Base-by-base conservation (phyloP, 2,113 vertebrate genomes). In the Sapayoa aenigma region DNA sequence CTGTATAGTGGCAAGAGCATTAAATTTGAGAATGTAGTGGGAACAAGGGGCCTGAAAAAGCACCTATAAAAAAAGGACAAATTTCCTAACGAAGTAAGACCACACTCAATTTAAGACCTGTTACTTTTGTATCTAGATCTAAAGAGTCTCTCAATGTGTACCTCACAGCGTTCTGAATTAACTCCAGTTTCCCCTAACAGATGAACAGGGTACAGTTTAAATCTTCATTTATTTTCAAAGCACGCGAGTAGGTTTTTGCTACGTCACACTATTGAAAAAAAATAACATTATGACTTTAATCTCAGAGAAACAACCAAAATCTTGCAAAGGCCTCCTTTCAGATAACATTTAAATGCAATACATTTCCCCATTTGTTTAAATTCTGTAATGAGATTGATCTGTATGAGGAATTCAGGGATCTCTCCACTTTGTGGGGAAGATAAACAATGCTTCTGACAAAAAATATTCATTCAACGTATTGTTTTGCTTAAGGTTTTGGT, bases 401-500 rank as follows among this genome's bases (percentile, higher is more conserved):
- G 68, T 25, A 53, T 47, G 33, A 52, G 31, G 44, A 87, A 91
- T 87, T 81, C 53, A 23, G 80, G 56, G 80, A 89, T 73, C 28
- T 65, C 37, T 94, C 60, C 39, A 46, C 63, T 90, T 94, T 35
- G 15, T 28, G 31, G 10, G 37, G 14, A 94, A 85, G 75, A 84
- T 96, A 97, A 98, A 97, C 98, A 98, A 96, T 93, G 95, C 97
- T 98, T 98, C 95, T 97, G 98, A 98, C n/a, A 76, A 94, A 89
- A 91, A 62, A 89, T 42, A 84, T 23, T 98, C 97, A 97, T 98
- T 98, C 98, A 98, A 89, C 37, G 53, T 97, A 98, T 98, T 98
- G 98, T 98, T 98, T 98, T 98, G 97, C 97, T 98, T 98, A 98
- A 97, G 97, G 98, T 98, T 98, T 91, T 89, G 96, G 67, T 79